Percentiles rank a stretch among this genome's conserved stretches.
phyloP scores from a whole-genome alignment of 2,113 vertebrate genomes.

The Triplophysa siluroides region DNA sequence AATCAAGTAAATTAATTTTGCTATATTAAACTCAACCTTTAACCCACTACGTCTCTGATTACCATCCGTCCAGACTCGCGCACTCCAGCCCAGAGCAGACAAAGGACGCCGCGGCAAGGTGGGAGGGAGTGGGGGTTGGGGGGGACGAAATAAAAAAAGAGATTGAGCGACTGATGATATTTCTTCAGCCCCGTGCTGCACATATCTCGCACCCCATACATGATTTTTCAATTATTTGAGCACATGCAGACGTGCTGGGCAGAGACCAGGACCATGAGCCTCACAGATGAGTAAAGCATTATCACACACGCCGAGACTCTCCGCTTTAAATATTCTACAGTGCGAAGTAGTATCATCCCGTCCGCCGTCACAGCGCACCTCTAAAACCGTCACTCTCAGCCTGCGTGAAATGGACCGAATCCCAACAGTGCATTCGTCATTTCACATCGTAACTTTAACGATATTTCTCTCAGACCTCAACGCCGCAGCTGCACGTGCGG shows the following conservation, averaged over 20 bases:
- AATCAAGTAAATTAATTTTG: conserved; percentile 69
- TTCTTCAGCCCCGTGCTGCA: conserved; percentile 44
- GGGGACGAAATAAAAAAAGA: conserved; percentile 10
- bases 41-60: conserved; percentile 61
- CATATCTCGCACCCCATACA: conserved; percentile 43
- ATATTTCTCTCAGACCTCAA: conserved; percentile 29
- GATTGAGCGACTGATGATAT: conserved; percentile 58
- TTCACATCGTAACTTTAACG: conserved; percentile 13
- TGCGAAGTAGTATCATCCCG: conserved; percentile 47
- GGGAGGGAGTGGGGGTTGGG: background rate
- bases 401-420: conserved; percentile 26
- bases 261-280: conserved; percentile 27
- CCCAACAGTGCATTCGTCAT: conserved; percentile 30
- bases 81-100: conserved; percentile 54
- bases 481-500: background rate
- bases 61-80: conserved; percentile 55
- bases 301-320: conserved; percentile 46
- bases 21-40: conserved; percentile 70
- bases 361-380: conserved; percentile 64
- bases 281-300: conserved; percentile 47
- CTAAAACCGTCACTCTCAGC: conserved; percentile 35
- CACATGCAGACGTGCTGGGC: conserved; percentile 50
- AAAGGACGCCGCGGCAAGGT: conserved; percentile 51
- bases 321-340: conserved; percentile 55
- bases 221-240: conserved; percentile 62